Evolutionary conservation across 2,888 invertebrate genomes (phyloP).

Genomic region (Camponotus fellah): DNA sequence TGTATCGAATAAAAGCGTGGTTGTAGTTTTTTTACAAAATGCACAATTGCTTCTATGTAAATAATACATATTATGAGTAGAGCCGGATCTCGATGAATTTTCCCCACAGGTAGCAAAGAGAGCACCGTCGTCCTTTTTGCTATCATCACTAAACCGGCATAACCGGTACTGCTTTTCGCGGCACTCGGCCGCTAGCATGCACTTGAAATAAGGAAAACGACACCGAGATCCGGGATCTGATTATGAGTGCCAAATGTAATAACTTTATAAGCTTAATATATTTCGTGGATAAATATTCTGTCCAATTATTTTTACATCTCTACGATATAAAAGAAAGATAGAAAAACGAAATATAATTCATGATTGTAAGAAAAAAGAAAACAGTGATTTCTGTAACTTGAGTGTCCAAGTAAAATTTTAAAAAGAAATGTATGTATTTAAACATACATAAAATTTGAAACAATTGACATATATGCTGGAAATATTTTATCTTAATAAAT

Average conservation of each 20-base stretch:
- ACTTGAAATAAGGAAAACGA: too few relatives aligned
- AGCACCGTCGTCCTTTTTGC: too few relatives aligned
- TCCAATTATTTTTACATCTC: slow-evolving; percentile 5
- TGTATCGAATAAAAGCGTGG: background rate
- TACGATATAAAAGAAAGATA: slow-evolving; percentile 35
- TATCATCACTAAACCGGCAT: too few relatives aligned
- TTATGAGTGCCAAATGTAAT: background rate
- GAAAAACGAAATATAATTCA: slow-evolving; percentile 35
- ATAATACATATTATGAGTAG: background rate
- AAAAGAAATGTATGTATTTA: background rate
- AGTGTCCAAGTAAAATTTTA: slow-evolving; percentile 18
- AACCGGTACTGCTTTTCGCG: too few relatives aligned
- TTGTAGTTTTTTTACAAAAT: background rate
- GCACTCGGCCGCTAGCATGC: too few relatives aligned
- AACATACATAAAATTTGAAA: background rate
- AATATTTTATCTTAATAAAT: background rate
- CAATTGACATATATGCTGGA: background rate
- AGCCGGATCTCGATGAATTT: too few relatives aligned
- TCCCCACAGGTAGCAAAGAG: too few relatives aligned
- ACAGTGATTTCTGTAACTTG: slow-evolving; percentile 60
- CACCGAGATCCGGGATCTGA: too few relatives aligned
- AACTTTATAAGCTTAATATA: background rate
- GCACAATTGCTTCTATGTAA: background rate
- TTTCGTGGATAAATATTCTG: background rate
- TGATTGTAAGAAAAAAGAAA: slow-evolving; percentile 60